Evolutionary conservation across 2,113 vertebrate species (phyloP).

Genomic region (Cynopterus brachyotis): DNA sequence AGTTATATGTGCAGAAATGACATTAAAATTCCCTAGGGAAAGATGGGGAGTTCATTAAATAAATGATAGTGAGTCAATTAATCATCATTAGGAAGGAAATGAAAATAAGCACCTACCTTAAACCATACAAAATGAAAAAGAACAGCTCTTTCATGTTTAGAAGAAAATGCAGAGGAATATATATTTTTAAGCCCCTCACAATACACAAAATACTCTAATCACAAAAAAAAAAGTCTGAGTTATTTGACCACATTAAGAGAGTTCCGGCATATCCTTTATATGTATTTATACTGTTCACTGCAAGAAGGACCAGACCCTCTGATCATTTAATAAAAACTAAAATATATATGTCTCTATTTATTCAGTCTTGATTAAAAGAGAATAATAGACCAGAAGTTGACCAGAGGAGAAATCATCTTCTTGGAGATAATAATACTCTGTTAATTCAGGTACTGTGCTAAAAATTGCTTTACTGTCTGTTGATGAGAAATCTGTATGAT

Average conservation of each 20-base stretch:
- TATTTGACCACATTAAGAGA: background rate
- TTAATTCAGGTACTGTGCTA: too few relatives aligned
- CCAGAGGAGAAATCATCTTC: too few relatives aligned
- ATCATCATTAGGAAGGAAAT: background rate
- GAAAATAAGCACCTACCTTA: background rate
- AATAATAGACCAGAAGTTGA: too few relatives aligned
- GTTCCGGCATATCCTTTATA: background rate
- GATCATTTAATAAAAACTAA: too few relatives aligned
- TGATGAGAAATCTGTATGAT: too few relatives aligned
- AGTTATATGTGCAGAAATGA: background rate
- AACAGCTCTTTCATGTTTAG: background rate
- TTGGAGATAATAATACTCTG: too few relatives aligned
- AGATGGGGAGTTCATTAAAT: background rate
- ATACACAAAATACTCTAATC: background rate
- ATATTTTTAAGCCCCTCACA: background rate
- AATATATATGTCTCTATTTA: too few relatives aligned
- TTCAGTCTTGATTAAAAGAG: too few relatives aligned
- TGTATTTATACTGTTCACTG: background rate
- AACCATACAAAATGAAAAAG: background rate
- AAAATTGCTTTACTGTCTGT: too few relatives aligned
- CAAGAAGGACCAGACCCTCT: background rate
- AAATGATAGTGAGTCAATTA: background rate
- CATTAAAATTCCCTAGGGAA: background rate
- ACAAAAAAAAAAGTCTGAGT: background rate
- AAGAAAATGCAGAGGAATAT: background rate